Conservation (phyloP, 2,888 invertebrate genomes). For the Pseudoips prasinana region DNA sequence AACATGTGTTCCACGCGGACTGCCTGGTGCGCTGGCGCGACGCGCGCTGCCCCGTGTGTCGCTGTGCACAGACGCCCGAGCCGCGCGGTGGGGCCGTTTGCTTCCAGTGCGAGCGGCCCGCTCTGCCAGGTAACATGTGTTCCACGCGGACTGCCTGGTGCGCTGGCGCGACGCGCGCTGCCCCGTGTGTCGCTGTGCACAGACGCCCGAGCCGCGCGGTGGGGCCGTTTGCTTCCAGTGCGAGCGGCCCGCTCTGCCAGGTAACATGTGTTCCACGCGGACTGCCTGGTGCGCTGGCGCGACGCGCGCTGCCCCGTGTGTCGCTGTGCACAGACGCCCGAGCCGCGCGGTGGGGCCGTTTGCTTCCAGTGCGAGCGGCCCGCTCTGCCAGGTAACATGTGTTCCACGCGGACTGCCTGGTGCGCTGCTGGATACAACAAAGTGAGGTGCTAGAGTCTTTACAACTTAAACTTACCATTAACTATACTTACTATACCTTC, state of each 20-base stretch:
- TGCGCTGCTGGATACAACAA: background rate
- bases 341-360: background rate
- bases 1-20: background rate
- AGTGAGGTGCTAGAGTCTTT: slow-evolving; percentile 6
- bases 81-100: background rate
- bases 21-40: background rate
- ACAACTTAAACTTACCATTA: no score
- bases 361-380: slow-evolving; percentile 23
- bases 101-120: slow-evolving; percentile 15
- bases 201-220: slow-evolving; percentile 90
- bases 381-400: slow-evolving; percentile 4
- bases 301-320: background rate
- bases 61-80: background rate
- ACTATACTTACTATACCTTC: no score
- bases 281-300: background rate
- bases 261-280: background rate
- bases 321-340: background rate
- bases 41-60: background rate
- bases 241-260: background rate
- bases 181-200: slow-evolving; percentile 96
- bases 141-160: slow-evolving; percentile 91
- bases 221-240: slow-evolving; percentile 84
- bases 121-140: slow-evolving; percentile 8
- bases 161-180: slow-evolving; percentile 99
- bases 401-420: background rate